Evolutionary conservation across 2,888 invertebrate genomes (phyloP), one percentile per base, ranked within the genome.

Genomic region (Erebia epiphron): DNA sequence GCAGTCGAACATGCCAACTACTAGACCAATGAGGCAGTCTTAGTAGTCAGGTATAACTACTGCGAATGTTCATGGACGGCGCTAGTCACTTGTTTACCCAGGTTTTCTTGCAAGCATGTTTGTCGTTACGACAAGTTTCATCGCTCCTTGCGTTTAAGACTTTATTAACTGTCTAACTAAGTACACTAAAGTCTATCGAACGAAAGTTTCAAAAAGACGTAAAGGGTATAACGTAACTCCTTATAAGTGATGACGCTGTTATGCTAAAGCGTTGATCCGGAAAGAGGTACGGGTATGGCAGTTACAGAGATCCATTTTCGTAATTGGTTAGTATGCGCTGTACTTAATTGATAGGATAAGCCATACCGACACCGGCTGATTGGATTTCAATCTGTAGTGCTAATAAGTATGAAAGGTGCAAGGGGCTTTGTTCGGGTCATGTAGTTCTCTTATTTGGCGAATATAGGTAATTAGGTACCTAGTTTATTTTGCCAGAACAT

Each of bases 271-370:
- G 61, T 61, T 61, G 43, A 46, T 46, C 61, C 61, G 61, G 43
- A 61, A 61, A 61, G 61, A 61, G 61, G 61, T 41, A 43, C 18
- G 61, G 61, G 43, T 16, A 16, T 9, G 41, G 43, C 61, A 61
- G 61, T 61, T 46, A 61, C 46, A 61, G 43, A 43, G 61, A 16
- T 61, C 61, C 43, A 61, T 61, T 61, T 61, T 43, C 61, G 43
- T 61, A 61, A 61, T 61, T 61, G 61, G 61, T 61, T 61, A 46
- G n/a, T 35, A 58, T 58, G 14, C 60, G 41, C 10, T 43, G 60
- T 60, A n/a, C n/a, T n/a, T n/a, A 60, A 43, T 43, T 43, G 61
- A 61, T 18, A 16, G 61, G 43, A 61, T 61, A 61, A 61, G 61
- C 43, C 11, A 43, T 61, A 46, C 43, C 16, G 13, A 18, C 13